phyloP scores from a whole-genome alignment of 2,888 invertebrate species.

The Coronaproctus castanopsis region DNA sequence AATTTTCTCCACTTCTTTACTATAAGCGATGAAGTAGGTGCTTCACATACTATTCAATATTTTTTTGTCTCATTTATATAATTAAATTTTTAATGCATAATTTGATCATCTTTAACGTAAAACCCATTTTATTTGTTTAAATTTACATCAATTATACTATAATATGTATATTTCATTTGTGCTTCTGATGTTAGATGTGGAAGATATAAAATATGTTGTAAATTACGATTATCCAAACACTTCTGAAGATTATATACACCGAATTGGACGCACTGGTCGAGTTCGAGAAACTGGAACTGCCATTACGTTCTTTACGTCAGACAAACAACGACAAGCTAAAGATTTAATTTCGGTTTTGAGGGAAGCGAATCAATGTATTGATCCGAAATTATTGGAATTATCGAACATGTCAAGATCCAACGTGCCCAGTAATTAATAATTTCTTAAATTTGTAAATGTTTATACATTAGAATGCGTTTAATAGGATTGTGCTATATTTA shows the following conservation, averaged over 20 bases:
- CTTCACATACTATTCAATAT: no score
- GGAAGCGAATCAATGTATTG: conserved; percentile 86
- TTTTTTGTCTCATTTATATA: no score
- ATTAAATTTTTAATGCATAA: no score
- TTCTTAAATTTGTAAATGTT: no score
- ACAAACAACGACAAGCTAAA: conserved; percentile 72
- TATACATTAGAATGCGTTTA: no score
- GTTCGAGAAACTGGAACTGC: conserved; percentile 84
- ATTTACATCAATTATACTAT: no score
- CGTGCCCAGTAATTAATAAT: conserved; percentile 6
- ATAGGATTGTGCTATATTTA: no score
- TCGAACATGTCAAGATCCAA: conserved; percentile 15
- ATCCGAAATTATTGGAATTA: conserved; percentile 40
- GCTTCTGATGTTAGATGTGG: conserved; percentile 55
- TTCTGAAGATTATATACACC: conserved; percentile 92
- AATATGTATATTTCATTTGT: no score
- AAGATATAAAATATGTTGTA: conserved; percentile 97
- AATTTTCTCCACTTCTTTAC: no score
- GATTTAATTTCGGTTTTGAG: conserved; percentile 78
- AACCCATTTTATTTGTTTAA: no score
- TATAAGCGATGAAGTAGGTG: no score
- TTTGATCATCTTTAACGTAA: no score
- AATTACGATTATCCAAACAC: conserved; percentile 96
- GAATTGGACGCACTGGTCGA: conserved; percentile 89
- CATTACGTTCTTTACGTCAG: conserved; percentile 84